Base-by-base conservation (phyloP, 2,888 invertebrate genomes). In the Galeruca laticollis region DNA sequence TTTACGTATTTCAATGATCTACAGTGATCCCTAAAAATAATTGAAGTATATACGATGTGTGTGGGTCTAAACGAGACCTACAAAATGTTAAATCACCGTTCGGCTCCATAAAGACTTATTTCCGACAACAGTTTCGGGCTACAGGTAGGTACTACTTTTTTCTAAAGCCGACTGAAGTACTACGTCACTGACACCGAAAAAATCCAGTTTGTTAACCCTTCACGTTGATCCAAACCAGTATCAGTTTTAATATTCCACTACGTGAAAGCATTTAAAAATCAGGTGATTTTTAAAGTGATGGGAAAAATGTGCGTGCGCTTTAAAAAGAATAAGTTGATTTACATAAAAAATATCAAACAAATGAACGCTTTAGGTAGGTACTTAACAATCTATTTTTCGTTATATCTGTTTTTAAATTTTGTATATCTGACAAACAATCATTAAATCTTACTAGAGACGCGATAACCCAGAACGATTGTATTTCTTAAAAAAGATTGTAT, bases 191-290 rank as follows among this genome's bases (percentile, higher is more conserved):
- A 47, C 15, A 47, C 59, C 26, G 60, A 26, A 47, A 47, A 49
- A 60, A 47, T 60, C 60, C 21, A 60, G 60, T 60, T 60, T 60
- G 47, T 40, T 60, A 37, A 26, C 60, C 60, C 47, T 47, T 47
- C 43, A 26, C 31, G 18, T 26, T 21, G 59, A 26, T 15, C n/a
- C 26, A 43, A 26, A 60, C 60, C 60, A 26, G 60, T 60, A 60
- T 26, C 9, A 26, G 60, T 47, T 43, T 60, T 60, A 43, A 60
- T 47, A 47, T 60, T 60, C 60, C n/a, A 54, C n/a, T 60, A 60
- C 60, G 60, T 60, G 60, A 43, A 47, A 15, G 11, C 26, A 60
- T 60, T 31, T 60, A 26, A n/a, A 8, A 47, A 60, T 60, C 60
- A 60, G 60, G 60, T 60, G 60, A 60, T 60, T 60, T 60, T 47